Evolutionary conservation across 92 coral and sea anemone genomes (phyloP).

Genomic region (Phenganax stokvisi): DNA sequence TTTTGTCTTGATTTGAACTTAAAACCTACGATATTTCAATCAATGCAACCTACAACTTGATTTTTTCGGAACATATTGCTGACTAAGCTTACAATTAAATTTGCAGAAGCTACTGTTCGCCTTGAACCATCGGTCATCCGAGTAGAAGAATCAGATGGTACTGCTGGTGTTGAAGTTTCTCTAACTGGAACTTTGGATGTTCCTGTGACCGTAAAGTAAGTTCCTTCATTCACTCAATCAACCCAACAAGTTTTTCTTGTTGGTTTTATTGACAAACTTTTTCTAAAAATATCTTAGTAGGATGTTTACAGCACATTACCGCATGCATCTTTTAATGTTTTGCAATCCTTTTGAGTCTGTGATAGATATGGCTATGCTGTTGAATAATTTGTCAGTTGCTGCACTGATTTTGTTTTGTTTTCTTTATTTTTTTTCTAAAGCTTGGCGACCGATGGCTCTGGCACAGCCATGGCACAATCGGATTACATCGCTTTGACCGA

Average conservation of each 20-base stretch:
- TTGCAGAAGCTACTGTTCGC: constrained; percentile 9
- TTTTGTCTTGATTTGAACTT: not conserved
- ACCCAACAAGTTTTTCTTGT: not conserved
- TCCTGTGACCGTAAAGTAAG: constrained; percentile 27
- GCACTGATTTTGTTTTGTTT: not conserved
- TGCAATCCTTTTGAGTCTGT: not conserved
- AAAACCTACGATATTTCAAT: too few relatives aligned
- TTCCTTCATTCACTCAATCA: not conserved
- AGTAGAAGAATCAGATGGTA: not conserved
- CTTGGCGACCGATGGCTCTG: not conserved
- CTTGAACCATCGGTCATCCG: not conserved
- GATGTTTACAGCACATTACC: too few relatives aligned
- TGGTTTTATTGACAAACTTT: too few relatives aligned
- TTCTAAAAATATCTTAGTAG: too few relatives aligned
- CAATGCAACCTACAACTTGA: too few relatives aligned
- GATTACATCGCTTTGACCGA: not conserved
- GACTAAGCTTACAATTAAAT: not conserved
- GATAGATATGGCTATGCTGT: not conserved
- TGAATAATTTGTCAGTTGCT: not conserved
- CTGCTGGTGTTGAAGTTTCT: not conserved
- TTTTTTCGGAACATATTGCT: not conserved
- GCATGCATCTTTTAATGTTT: too few relatives aligned
- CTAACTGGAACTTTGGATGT: constrained; percentile 17
- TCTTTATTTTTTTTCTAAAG: not conserved
- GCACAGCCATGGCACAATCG: not conserved